A percentile compares a stretch with the other conserved stretches of the same genome.
Evolutionary conservation across 2,797 vertebrate genomes (phyloP).

Genomic region (Anolis apletophallus): DNA sequence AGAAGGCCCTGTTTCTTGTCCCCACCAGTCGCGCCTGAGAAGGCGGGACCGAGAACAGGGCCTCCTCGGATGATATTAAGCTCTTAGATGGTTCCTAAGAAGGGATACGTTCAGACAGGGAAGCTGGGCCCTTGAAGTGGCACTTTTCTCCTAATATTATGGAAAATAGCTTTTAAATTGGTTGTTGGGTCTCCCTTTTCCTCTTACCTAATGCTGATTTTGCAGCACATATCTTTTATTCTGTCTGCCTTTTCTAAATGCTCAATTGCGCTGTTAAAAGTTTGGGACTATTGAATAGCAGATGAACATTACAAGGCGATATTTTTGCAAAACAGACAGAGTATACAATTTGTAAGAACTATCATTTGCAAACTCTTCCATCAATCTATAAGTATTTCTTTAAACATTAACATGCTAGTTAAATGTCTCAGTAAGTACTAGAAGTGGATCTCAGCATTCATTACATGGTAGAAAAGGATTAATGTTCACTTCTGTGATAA

Average conservation of each 20-base stretch:
- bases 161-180: not conserved
- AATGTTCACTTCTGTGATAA: not conserved
- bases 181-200: not conserved
- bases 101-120: no score
- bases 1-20: no score
- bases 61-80: no score
- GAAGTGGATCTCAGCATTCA: not conserved
- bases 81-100: no score
- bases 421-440: not conserved
- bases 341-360: not conserved
- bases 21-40: no score
- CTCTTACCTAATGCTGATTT: not conserved
- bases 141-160: not conserved
- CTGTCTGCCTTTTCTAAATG: not conserved
- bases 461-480: not conserved
- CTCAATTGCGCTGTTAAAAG: not conserved
- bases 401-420: not conserved
- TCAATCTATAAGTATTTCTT: not conserved
- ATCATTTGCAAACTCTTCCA: not conserved
- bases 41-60: no score
- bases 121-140: no score
- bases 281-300: not conserved
- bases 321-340: not conserved
- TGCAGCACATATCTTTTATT: not conserved
- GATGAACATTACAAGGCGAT: not conserved